These are phyloP conservation scores for Tenualosa thibaudeaui DNA, from an alignment of 2,797 vertebrate genomes.

Conservation along the genomic window DNA sequence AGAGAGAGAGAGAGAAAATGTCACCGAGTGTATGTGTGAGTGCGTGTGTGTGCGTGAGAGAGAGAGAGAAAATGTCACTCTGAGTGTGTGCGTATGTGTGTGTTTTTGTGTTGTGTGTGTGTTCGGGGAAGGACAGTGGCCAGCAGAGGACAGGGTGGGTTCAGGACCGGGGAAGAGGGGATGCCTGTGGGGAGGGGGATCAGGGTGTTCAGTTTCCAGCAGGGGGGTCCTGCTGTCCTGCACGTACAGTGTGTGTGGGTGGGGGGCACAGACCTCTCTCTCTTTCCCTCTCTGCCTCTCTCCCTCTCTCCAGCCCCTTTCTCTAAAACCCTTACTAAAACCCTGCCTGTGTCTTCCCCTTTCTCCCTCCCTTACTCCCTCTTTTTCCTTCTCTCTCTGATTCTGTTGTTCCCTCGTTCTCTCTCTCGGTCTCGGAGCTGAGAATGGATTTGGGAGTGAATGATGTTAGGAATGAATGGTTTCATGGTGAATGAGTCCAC, in stretches of 20 bases:
- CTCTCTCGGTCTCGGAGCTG: background rate
- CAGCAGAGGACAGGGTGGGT: conserved; percentile 80
- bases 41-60: conserved; percentile 34
- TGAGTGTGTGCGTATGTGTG: conserved; percentile 36
- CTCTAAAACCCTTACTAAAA: background rate
- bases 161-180: conserved; percentile 85
- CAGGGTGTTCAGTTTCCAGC: conserved; percentile 67
- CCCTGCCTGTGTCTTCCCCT: conserved; percentile 9
- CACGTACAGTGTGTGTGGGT: conserved; percentile 78
- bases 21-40: conserved; percentile 33
- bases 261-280: conserved; percentile 71
- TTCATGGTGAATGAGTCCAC: conserved; percentile 41
- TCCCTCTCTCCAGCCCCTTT: background rate
- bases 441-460: conserved; percentile 30
- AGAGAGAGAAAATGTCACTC: conserved; percentile 41
- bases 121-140: conserved; percentile 70
- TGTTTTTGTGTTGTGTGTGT: conserved; percentile 49
- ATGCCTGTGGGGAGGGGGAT: conserved; percentile 74
- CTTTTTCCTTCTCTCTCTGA: conserved; percentile 26
- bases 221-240: conserved; percentile 68
- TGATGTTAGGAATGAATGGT: conserved; percentile 48
- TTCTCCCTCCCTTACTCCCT: background rate
- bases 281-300: conserved; percentile 41
- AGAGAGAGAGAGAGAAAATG: conserved; percentile 38
- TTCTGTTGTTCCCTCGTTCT: conserved; percentile 16